A percentile compares a stretch with the other conserved stretches of the same genome.
Evolutionary conservation across 2,888 invertebrate genomes (phyloP).

Genomic region (Sminthurinus aureus): DNA sequence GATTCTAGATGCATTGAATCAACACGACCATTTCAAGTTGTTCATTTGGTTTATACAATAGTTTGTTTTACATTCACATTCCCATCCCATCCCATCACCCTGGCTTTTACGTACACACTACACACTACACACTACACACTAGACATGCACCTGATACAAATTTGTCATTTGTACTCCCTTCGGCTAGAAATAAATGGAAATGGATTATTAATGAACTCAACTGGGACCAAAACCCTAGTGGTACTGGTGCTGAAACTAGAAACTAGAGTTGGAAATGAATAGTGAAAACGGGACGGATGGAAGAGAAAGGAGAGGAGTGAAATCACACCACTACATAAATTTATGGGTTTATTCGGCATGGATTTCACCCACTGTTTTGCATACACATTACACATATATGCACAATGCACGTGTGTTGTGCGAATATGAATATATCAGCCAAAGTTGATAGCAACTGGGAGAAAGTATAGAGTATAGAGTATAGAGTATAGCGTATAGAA

Average conservation of each 20-base stretch:
- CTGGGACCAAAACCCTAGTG: too few species aligned
- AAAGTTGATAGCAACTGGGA: neutral
- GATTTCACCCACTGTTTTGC: neutral
- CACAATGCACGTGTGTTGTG: neutral
- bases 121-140: neutral
- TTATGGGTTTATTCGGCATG: neutral
- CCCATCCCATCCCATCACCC: neutral
- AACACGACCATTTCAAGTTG: too few species aligned
- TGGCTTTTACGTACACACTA: too few species aligned
- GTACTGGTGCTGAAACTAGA: too few species aligned
- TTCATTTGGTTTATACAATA: neutral
- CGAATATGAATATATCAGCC: neutral
- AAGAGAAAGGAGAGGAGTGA: constrained; percentile 1
- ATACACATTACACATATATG: neutral
- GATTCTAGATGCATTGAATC: too few species aligned
- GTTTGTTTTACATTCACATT: neutral
- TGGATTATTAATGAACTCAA: neutral
- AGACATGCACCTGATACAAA: neutral
- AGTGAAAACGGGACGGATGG: neutral
- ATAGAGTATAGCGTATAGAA: too few species aligned
- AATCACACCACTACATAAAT: neutral
- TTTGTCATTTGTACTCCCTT: neutral
- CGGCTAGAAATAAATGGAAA: neutral
- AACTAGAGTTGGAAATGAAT: neutral
- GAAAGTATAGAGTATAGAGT: neutral